Conservation (phyloP, 2,797 vertebrate genomes). For the Steatocranus sp. region DNA sequence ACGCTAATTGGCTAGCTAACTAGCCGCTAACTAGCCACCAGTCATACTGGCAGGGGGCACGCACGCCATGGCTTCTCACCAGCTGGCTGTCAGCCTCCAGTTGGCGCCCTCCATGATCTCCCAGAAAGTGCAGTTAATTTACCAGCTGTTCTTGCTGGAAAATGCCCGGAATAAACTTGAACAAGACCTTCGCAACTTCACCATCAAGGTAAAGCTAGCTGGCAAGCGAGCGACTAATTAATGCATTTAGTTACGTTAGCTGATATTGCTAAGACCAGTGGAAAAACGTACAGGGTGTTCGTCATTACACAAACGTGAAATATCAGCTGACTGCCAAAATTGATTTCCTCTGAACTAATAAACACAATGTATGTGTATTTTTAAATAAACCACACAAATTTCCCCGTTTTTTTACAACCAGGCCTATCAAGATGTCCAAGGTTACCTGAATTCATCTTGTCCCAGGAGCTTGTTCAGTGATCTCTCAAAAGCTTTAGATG, state of each 20-base stretch:
- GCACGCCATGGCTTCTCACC: conserved; percentile 6
- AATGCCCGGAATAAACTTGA: conserved; percentile 36
- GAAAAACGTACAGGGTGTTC: background rate
- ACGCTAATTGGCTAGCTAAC: background rate
- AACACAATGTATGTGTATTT: background rate
- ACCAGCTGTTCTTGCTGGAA: conserved; percentile 57
- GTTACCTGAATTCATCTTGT: conserved; percentile 36
- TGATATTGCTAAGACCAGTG: background rate
- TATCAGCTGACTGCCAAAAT: background rate
- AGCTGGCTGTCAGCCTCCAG: background rate
- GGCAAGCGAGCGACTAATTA: background rate
- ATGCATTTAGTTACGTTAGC: background rate
- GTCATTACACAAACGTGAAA: background rate
- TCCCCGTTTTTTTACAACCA: background rate
- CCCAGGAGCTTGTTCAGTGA: conserved; percentile 9
- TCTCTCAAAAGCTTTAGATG: conserved; percentile 40
- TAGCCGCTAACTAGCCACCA: background rate
- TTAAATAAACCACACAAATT: background rate
- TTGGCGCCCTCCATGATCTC: background rate
- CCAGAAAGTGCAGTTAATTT: conserved; percentile 28
- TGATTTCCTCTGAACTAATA: background rate
- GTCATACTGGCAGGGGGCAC: background rate
- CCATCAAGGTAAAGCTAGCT: conserved; percentile 31
- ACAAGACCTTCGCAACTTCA: conserved; percentile 33
- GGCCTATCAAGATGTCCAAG: conserved; percentile 56